Base-by-base conservation (phyloP, 2,888 invertebrate genomes). In the Luperina nickerlii region DNA sequence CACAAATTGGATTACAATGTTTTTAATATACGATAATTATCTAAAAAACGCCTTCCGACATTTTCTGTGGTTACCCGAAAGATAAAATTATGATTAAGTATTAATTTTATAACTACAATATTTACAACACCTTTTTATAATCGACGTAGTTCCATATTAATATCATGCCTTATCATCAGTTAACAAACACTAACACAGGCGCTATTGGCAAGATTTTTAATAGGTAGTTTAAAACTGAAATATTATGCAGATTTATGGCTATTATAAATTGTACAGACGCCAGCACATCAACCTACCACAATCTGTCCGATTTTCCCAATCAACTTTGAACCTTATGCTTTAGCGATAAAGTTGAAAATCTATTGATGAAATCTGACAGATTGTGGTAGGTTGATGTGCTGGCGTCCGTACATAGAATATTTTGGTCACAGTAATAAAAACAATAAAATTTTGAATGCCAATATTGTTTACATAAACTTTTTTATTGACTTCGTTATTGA, bases 101-200 rank as follows among this genome's bases (percentile, higher is more conserved):
- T 68, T 74, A 62, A 63, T 51, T 76, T 68, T 86, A 81, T 79
- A 76, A 54, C 73, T 84, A 87, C 27, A 82, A 68, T 89, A 90
- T 89, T 88, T 84, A 89, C 87, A 88, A 87, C 42, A 82, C 79
- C 54, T 87, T 79, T 79, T 63, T 83, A 84, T 88, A 89, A 89
- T 89, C 88, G 89, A 89, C 90, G 79, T 42, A 82, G 78, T 90
- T 90, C 79, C 82, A 84, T 89, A 90, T 78, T 90, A 89, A 87
- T 88, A 90, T 87, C 90, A 84, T 81, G 66, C 75, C 72, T 60
- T 88, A 85, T 88, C 82, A 85, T 88, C 82, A 74, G 75, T 77
- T 54, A 66, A 67, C 70, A 72, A 76, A 85, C 72, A 74, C 63
- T 60, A 77, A 81, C 51, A 60, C 20, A 66, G 54, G 66, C 78